Base-by-base conservation (phyloP, 2,113 vertebrate genomes). In the Pyxicephalus adspersus region DNA sequence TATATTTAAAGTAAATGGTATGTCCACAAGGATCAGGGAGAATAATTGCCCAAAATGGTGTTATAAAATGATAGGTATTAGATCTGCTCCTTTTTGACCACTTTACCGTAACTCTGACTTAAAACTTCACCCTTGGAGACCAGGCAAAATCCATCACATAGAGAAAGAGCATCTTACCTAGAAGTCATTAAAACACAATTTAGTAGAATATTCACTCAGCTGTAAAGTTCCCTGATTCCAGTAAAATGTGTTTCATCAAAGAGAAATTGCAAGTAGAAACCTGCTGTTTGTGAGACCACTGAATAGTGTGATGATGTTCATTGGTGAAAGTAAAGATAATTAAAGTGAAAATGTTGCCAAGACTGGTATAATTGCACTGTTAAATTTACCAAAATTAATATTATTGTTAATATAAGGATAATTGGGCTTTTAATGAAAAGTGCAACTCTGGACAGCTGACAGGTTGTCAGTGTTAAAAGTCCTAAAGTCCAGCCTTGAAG, bases 81-180 rank as follows among this genome's bases (percentile, higher is more conserved):
- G 55, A 81, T 64, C 67, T 81, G 78, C 38, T 81, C 68, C 45
- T 73, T 73, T 34, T 73, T 81, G 45, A 63, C 78, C 67, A 52
- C 57, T 64, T 72, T 64, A 64, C 18, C 28, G n/a, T 64, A 72
- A 54, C 26, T 64, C 63, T 72, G 45, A 18, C 51, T 57, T 65
- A 51, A 55, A 66, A 57, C 28, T 23, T 77, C 61, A 77, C 76
- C 76, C 76, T 78, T 38, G 23, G 51, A 64, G 76, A 79, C 64
- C n/a, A 50, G 22, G 76, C 28, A 68, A 29, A 68, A 68, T 79
- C 29, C 31, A 60, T 79, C 76, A 68, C 38, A 68, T 28, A 45
- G 31, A 58, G 58, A 68, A 68, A 18, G 20, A 22, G 54, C 64
- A 38, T 68, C 52, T 20, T 79, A 78, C 29, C 64, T 34, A 38